Base-by-base conservation (phyloP, 2,888 invertebrate species). In the Griposia aprilina region DNA sequence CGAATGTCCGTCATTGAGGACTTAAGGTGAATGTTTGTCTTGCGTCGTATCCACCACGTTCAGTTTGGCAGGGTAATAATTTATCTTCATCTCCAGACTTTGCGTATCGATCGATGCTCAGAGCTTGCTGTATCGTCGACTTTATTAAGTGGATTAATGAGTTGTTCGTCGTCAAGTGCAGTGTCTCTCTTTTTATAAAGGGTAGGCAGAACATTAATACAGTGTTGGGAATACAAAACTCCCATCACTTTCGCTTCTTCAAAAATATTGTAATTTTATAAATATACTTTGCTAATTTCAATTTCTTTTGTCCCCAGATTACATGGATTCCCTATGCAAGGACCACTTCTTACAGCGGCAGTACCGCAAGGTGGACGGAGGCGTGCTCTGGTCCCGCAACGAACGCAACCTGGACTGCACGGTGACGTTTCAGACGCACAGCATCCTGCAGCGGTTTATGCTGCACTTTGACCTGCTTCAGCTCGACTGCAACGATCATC, bases 371-470 rank as follows among this genome's bases (percentile, higher is more conserved):
- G 98, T 99, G 90, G 99, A 99, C 93, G 99, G 99, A 63, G 99
- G 99, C 17, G 98, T 99, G 78, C 97, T 99, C 76, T 98, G 98
- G 97, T 99, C 99, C 45, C 98, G 98, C 93, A 99, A 99, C 95
- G 99, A 99, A 96, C 97, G 98, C 87, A 98, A 99, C 94, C 97
- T 99, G 92, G 98, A 99, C 96, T 99, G 99, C 97, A 98, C 98
- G 91, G 98, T 99, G 94, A 99, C 99, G 84, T 99, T 99, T 96
- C 99, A 99, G 97, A 99, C 99, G 89, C 99, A 99, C 97, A 98
- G 99, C 94, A 98, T 99, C 91, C 97, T 99, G 91, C 99, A 99
- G 97, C 97, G 99, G 90, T 99, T 99, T 96, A 99, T 99, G 98
- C 97, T 99, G 91, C 98, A 99, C 92, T 99, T 99, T 96, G 99